A percentile compares a stretch with the other conserved stretches of the same genome.
phyloP scores from a whole-genome alignment of 2,113 vertebrate genomes.

The Odontophorus gujanensis region DNA sequence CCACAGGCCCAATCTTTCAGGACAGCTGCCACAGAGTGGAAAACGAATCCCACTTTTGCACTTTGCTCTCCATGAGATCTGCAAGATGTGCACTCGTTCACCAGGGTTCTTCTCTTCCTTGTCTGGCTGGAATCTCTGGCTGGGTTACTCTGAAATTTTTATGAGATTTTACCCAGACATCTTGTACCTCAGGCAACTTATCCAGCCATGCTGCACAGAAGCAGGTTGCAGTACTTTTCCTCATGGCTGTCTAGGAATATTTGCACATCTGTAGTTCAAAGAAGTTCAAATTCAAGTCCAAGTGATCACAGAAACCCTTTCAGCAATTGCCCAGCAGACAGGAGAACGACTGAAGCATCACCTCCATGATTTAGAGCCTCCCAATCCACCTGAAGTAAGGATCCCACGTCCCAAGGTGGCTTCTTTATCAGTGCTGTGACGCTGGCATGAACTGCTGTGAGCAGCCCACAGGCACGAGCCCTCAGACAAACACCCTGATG shows the following conservation, averaged over 20 bases:
- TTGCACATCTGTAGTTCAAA: background rate
- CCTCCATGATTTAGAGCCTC: background rate
- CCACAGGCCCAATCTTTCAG: rapidly evolving
- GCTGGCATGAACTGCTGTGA: rapidly evolving
- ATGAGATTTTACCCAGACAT: too few relatives aligned
- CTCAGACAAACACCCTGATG: background rate
- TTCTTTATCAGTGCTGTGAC: background rate
- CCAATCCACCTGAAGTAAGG: background rate
- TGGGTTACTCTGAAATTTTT: too few relatives aligned
- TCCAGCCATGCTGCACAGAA: background rate
- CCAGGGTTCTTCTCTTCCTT: too few relatives aligned
- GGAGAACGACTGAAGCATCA: background rate
- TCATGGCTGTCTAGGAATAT: background rate
- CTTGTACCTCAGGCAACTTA: background rate
- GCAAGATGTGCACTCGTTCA: background rate
- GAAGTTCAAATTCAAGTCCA: background rate
- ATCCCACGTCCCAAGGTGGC: background rate
- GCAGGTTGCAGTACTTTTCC: background rate
- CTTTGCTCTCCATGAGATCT: background rate
- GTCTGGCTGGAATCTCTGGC: background rate
- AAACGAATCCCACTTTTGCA: rapidly evolving
- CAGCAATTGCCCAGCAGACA: background rate
- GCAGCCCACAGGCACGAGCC: rapidly evolving
- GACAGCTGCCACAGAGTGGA: background rate
- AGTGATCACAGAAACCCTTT: background rate